Evolutionary conservation across 2,888 invertebrate species (phyloP).

Genomic region (Molorchus minor): DNA sequence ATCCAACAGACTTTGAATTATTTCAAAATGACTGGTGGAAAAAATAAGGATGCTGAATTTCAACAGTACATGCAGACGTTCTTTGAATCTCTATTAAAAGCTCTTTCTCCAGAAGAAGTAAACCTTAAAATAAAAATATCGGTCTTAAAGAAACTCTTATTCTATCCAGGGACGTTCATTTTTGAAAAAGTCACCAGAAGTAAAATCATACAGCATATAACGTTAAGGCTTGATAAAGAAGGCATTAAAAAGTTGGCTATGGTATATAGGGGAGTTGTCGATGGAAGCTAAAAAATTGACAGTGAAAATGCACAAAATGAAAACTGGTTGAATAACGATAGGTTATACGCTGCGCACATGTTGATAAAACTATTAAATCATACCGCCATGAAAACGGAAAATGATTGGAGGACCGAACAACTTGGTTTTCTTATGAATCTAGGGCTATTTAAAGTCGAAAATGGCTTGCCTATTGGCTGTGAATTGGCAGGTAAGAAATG

Average conservation of each 20-base stretch:
- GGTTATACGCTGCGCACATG: conserved; percentile 71
- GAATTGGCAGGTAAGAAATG: conserved; percentile 71
- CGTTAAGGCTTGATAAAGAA: conserved; percentile 67
- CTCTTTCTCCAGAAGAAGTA: conserved; percentile 64
- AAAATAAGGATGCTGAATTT: conserved; percentile 68
- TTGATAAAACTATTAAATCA: conserved; percentile 63
- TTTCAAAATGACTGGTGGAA: conserved; percentile 68
- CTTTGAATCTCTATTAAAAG: conserved; percentile 65
- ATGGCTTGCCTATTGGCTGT: conserved; percentile 64
- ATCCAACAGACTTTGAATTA: conserved; percentile 71
- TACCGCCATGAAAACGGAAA: conserved; percentile 62
- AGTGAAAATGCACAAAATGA: conserved; percentile 59
- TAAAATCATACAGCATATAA: conserved; percentile 71
- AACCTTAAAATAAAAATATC: conserved; percentile 66
- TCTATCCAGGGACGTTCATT: conserved; percentile 76
- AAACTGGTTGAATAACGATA: conserved; percentile 74
- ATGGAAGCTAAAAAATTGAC: conserved; percentile 58
- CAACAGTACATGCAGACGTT: conserved; percentile 68
- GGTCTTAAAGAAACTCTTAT: conserved; percentile 71
- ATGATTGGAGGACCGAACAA: conserved; percentile 73
- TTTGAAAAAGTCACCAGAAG: conserved; percentile 77
- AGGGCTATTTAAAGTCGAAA: conserved; percentile 69
- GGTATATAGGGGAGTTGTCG: conserved; percentile 68
- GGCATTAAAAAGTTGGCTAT: conserved; percentile 72
- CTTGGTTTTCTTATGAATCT: conserved; percentile 72